Base-by-base conservation (phyloP, 2,888 invertebrate species). In the Stenichneumon culpator region DNA sequence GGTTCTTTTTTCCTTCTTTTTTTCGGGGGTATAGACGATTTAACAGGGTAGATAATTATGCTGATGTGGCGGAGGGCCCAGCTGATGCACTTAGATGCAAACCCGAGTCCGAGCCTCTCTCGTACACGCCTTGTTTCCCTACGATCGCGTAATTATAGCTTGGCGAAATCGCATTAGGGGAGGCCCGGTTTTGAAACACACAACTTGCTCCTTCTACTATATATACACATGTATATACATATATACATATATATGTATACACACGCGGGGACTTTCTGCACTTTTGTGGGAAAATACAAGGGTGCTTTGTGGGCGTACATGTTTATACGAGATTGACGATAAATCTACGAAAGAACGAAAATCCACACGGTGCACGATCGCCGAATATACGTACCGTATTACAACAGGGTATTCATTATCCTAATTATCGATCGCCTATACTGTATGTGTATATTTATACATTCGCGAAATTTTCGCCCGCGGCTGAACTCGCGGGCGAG, bases 71-170 rank as follows among this genome's bases (percentile, higher is more conserved):
- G 7, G 52, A 22, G 52, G 60, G 63, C 47, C 50, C 84, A 82
- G 78, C 81, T 84, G 84, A 84, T 84, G 84, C 82, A 85, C 79
- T 79, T 78, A 52, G 82, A 85, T 82, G 82, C 82, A 79, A 85
- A 84, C 54, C 32, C 36, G 52, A 36, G 32, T 75, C 63, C 75
- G n/a, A 65, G 50, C 7, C 52, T 19, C 63, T 63, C 67, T 70
- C 84, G 82, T 82, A 70, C 82, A 85, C 84, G 75, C 79, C 80
- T 85, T 75, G 82, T 85, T 85, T 82, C 84, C 84, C 84, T 82
- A 85, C 84, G 84, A 85, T 85, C 84, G 84, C 84, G 82, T 85
- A 85, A 85, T 85, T 85, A 85, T 85, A 85, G 70, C 84, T 82
- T 85, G 63, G 84, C 79, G 75, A 85, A 85, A 85, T 85, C 82